These are phyloP conservation scores for Scomberomorus guttatus DNA, from an alignment of 2,797 vertebrate genomes.

Conservation along the genomic window DNA sequence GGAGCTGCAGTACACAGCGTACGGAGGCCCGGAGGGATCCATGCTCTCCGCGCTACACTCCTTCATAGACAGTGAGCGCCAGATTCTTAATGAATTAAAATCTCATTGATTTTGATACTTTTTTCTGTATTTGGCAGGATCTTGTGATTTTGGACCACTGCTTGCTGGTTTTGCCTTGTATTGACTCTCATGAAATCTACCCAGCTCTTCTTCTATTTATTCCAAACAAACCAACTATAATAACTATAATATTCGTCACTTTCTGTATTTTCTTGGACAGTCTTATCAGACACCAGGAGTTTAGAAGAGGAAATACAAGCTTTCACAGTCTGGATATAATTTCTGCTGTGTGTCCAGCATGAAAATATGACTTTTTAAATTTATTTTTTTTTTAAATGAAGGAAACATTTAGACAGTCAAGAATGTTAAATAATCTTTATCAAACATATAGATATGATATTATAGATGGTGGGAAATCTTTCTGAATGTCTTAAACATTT, in stretches of 20 bases:
- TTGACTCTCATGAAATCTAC: not conserved
- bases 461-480: not conserved
- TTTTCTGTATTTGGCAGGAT: not conserved
- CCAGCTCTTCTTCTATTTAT: not conserved
- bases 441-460: not conserved
- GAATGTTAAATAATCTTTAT: not conserved
- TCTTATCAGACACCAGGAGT: not conserved
- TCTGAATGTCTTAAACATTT: not conserved
- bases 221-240: no score
- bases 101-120: constrained; percentile 19
- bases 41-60: constrained; percentile 94
- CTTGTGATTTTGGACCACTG: not conserved
- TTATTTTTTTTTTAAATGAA: not conserved
- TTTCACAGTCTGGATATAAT: not conserved
- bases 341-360: not conserved
- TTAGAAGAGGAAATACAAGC: not conserved
- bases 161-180: not conserved
- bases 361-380: not conserved
- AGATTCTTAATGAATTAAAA: constrained; percentile 23
- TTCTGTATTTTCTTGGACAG: not conserved
- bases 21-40: constrained; percentile 91
- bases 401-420: not conserved
- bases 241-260: not conserved
- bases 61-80: constrained; percentile 93
- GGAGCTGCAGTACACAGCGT: constrained; percentile 92